A percentile compares a stretch with the other conserved stretches of the same genome.
These are phyloP conservation scores for Megaptera novaeangliae DNA, from an alignment of 2,113 vertebrate species.

Conservation along the genomic window DNA sequence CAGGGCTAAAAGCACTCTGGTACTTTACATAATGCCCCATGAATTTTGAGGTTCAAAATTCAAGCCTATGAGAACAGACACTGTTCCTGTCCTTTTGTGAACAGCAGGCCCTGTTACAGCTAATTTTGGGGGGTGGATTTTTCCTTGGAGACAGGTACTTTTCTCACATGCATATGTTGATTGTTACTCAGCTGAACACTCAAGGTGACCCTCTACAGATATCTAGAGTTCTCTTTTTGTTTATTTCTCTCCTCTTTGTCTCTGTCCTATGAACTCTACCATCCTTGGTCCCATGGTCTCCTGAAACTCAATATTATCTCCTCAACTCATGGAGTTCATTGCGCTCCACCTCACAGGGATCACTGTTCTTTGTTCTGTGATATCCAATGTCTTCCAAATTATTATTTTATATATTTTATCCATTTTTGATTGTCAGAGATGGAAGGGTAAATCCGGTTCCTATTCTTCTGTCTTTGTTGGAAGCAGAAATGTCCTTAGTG, in stretches of 20 bases:
- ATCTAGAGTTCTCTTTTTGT: neutral
- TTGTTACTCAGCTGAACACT: neutral
- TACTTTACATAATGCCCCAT: neutral
- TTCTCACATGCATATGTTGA: neutral
- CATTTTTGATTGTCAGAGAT: neutral
- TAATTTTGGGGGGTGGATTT: neutral
- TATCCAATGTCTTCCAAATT: neutral
- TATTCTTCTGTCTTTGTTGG: neutral
- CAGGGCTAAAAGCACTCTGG: neutral
- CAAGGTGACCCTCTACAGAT: neutral
- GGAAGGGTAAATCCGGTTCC: neutral
- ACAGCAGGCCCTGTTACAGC: neutral
- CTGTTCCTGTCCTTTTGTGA: neutral
- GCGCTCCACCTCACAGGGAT: neutral
- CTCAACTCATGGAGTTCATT: neutral
- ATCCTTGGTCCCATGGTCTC: neutral
- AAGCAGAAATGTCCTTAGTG: neutral
- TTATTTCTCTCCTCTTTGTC: neutral
- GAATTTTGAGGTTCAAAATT: neutral
- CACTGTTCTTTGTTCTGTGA: neutral
- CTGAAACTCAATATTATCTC: neutral
- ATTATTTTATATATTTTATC: neutral
- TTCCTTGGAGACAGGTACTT: neutral
- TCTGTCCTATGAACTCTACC: neutral
- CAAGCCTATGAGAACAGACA: neutral